Percentiles rank a stretch among this genome's conserved stretches.
Evolutionary conservation across 2,888 invertebrate species (phyloP).

Genomic region (Furcula furcula): DNA sequence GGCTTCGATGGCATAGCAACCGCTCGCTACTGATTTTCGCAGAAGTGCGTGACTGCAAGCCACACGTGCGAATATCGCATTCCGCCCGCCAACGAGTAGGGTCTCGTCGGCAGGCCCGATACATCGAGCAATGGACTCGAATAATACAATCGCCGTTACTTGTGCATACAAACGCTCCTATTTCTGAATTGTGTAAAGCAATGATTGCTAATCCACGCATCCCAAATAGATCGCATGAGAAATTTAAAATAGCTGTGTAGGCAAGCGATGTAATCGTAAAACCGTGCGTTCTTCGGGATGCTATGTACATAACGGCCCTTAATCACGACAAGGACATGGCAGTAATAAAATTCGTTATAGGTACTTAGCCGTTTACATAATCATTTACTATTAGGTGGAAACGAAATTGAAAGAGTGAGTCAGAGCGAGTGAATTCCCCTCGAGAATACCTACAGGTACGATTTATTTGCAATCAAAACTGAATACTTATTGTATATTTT

Average conservation of each 20-base stretch:
- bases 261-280: not conserved
- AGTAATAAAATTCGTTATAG: not conserved
- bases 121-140: not conserved
- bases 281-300: constrained; percentile 4
- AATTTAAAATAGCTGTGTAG: not conserved
- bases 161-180: not conserved
- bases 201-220: constrained; percentile 2
- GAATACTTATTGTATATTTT: no score
- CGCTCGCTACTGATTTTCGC: no score
- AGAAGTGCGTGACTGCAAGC: no score
- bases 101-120: not conserved
- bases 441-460: no score
- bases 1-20: no score
- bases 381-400: no score
- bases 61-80: no score
- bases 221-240: not conserved
- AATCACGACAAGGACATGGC: not conserved
- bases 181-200: constrained; percentile 1
- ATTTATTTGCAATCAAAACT: no score
- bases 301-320: not conserved
- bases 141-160: not conserved
- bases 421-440: no score
- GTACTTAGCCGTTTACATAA: no score
- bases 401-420: no score
- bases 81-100: not conserved